phyloP scores from a whole-genome alignment of 2,888 invertebrate genomes.

The Ophioninae sp. region DNA sequence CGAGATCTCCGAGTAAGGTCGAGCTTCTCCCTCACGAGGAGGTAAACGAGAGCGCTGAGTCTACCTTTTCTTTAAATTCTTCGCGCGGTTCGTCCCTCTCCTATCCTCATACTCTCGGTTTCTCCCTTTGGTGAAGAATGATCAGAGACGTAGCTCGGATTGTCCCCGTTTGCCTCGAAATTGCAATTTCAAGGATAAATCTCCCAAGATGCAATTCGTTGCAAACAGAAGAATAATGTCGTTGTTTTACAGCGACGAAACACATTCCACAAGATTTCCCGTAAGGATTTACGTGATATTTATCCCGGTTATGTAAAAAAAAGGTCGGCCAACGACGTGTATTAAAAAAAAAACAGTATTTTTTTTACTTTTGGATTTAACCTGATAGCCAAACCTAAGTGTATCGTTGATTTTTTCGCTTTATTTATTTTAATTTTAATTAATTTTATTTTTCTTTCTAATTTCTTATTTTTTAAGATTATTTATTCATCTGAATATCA shows the following conservation, averaged over 20 bases:
- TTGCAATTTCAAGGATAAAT: conserved; percentile 13
- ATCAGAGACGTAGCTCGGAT: background rate
- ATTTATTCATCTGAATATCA: too few relatives aligned
- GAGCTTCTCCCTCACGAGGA: background rate
- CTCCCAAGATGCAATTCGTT: conserved; percentile 9
- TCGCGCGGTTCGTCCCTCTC: background rate
- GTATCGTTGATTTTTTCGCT: too few relatives aligned
- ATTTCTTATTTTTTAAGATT: too few relatives aligned
- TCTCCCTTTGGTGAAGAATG: background rate
- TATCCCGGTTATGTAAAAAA: too few relatives aligned
- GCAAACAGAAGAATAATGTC: conserved; percentile 2
- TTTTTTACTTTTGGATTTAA: too few relatives aligned
- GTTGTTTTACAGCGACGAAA: background rate
- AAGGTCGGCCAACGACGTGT: too few relatives aligned
- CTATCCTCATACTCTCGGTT: background rate
- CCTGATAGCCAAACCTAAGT: too few relatives aligned
- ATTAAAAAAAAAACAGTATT: too few relatives aligned
- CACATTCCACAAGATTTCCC: background rate
- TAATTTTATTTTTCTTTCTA: too few relatives aligned
- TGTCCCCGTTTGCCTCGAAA: background rate
- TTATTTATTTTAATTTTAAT: too few relatives aligned
- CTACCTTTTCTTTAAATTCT: conserved; percentile 14
- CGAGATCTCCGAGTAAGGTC: background rate
- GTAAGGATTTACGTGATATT: background rate
- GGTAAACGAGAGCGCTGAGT: conserved; percentile 15